phyloP scores from a whole-genome alignment of 2,113 vertebrate species.

The Oreochromis aureus region DNA sequence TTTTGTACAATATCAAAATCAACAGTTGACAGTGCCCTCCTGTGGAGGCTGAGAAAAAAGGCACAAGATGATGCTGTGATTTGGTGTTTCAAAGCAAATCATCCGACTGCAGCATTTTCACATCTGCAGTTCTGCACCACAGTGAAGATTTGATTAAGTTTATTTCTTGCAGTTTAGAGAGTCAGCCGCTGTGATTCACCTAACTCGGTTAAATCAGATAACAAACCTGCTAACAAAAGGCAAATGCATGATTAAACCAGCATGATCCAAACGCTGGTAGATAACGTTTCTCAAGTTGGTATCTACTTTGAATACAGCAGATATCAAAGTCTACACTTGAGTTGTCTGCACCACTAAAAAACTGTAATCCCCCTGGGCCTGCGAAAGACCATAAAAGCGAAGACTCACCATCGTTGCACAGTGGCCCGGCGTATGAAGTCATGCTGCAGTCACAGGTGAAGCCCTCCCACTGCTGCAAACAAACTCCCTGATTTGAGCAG shows the following conservation, averaged over 20 bases:
- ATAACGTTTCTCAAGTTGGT: not conserved
- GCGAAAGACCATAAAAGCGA: not conserved
- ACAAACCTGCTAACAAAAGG: not conserved
- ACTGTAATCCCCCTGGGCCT: not conserved
- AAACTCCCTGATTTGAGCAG: slow-evolving; percentile 95
- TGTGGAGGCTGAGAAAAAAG: slow-evolving; percentile 41
- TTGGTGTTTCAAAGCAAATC: not conserved
- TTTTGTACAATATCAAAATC: not conserved
- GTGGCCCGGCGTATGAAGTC: slow-evolving; percentile 92
- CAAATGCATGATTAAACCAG: not conserved
- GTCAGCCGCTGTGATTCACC: not conserved
- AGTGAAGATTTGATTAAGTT: not conserved
- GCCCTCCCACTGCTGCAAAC: slow-evolving; percentile 98
- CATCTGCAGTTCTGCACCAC: not conserved
- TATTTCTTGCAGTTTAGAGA: not conserved
- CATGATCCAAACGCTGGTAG: not conserved
- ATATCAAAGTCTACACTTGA: not conserved
- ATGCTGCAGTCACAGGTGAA: slow-evolving; percentile 98
- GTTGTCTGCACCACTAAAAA: not conserved
- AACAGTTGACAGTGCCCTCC: slow-evolving; percentile 51
- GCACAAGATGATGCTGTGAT: not conserved
- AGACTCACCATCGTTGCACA: slow-evolving; percentile 95
- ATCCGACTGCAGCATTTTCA: not conserved
- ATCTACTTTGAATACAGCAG: not conserved
- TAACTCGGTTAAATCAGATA: not conserved